Evolutionary conservation across 2,797 vertebrate genomes (phyloP).

Genomic region (Hypotaenidia philippensis): DNA sequence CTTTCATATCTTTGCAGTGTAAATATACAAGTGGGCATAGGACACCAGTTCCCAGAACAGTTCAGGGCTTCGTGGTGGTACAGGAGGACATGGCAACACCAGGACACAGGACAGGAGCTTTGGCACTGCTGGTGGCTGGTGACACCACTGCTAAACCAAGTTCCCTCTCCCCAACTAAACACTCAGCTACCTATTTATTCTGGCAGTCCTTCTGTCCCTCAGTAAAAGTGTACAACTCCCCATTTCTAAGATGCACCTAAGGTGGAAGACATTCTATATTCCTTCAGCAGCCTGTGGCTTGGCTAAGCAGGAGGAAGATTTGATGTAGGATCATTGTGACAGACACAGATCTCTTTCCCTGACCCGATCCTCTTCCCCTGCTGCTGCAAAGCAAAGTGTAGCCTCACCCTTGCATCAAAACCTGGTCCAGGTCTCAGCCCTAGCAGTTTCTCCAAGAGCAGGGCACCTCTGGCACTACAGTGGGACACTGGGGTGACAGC

Average conservation of each 20-base stretch:
- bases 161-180: not conserved
- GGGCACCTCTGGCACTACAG: not conserved
- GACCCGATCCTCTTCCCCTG: not conserved
- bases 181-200: not conserved
- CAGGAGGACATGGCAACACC: not conserved
- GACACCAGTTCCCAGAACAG: not conserved
- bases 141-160: not conserved
- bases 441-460: not conserved
- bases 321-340: not conserved
- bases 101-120: not conserved
- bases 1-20: not conserved
- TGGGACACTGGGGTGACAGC: not conserved
- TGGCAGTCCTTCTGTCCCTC: not conserved
- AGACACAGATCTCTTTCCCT: not conserved
- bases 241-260: not conserved
- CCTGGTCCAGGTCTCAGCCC: not conserved
- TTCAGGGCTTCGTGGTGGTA: not conserved
- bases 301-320: not conserved
- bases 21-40: accelerated
- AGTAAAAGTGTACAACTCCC: not conserved
- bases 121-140: not conserved
- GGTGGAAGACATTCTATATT: not conserved
- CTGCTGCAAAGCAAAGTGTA: not conserved
- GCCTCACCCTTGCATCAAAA: not conserved
- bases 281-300: not conserved